These are phyloP conservation scores for Eumacrocentrus americanus DNA, from an alignment of 2,888 invertebrate species.

Conservation along the genomic window DNA sequence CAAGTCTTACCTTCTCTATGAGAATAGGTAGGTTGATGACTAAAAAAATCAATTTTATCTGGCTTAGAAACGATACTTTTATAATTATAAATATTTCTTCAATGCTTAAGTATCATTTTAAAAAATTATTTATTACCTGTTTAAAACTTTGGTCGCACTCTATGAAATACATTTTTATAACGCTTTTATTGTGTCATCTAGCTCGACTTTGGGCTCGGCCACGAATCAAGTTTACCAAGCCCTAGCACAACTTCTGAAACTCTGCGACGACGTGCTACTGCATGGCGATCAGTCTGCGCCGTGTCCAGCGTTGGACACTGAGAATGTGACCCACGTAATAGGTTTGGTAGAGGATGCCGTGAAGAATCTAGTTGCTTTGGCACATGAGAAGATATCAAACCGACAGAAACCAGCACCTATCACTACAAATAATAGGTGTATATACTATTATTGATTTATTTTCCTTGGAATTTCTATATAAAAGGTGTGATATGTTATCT, in stretches of 20 bases:
- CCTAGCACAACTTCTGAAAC: conserved; percentile 83
- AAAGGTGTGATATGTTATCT: too few relatives aligned
- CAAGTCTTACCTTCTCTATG: conserved; percentile 63
- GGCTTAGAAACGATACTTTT: not conserved
- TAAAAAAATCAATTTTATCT: too few relatives aligned
- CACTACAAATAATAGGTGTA: conserved; percentile 54
- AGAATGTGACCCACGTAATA: conserved; percentile 73
- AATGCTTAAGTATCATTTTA: too few relatives aligned
- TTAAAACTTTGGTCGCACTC: too few relatives aligned
- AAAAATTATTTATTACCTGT: too few relatives aligned
- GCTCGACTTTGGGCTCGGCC: conserved; percentile 76
- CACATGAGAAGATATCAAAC: conserved; percentile 80
- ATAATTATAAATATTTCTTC: conserved; percentile 1
- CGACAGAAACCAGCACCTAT: conserved; percentile 61
- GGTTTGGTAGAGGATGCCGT: conserved; percentile 76
- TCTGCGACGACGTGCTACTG: conserved; percentile 87
- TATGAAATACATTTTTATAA: not conserved
- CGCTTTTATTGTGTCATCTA: conserved; percentile 53
- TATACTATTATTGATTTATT: conserved; percentile 5
- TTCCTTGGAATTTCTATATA: not conserved
- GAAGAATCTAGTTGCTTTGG: conserved; percentile 77
- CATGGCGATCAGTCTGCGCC: conserved; percentile 74
- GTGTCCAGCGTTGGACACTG: conserved; percentile 68
- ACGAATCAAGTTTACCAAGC: conserved; percentile 87
- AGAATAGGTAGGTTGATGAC: conserved; percentile 66